phyloP scores from a whole-genome alignment of 2,797 vertebrate genomes.

The Catamblyrhynchus diadema region DNA sequence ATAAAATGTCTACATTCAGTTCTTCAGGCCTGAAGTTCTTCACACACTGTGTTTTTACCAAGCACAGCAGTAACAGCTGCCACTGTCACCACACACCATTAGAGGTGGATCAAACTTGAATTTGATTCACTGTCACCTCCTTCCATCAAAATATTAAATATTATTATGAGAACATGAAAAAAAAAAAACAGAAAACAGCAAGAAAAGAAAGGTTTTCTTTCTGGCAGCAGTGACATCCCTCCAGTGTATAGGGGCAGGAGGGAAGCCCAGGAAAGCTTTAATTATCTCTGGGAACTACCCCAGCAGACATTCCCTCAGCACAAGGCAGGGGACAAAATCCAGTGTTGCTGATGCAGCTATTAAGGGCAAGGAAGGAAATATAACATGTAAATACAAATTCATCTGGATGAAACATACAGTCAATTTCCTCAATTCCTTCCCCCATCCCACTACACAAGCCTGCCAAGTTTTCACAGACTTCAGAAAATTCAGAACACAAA shows the following conservation, averaged over 20 bases:
- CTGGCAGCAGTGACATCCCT: background rate
- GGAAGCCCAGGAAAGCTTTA: background rate
- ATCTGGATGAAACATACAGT: background rate
- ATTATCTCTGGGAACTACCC: background rate
- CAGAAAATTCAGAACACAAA: background rate
- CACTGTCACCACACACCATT: background rate
- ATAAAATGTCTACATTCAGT: too few relatives aligned
- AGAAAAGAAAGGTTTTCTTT: background rate
- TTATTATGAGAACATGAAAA: background rate
- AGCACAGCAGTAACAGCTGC: background rate
- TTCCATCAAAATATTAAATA: background rate
- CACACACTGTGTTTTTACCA: background rate
- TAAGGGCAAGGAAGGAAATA: background rate
- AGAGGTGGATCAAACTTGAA: background rate
- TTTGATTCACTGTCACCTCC: background rate
- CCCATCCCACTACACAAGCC: too few relatives aligned
- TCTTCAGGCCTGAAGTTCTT: background rate
- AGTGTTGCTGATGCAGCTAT: background rate
- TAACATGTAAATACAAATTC: background rate
- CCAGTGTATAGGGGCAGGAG: accelerated
- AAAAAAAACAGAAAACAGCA: background rate
- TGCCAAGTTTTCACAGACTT: background rate
- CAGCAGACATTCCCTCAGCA: background rate
- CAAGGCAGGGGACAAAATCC: background rate
- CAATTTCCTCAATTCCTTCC: background rate